These are phyloP conservation scores for Sylvicola cinctus DNA, from an alignment of 2,888 invertebrate species.

Conservation along the genomic window DNA sequence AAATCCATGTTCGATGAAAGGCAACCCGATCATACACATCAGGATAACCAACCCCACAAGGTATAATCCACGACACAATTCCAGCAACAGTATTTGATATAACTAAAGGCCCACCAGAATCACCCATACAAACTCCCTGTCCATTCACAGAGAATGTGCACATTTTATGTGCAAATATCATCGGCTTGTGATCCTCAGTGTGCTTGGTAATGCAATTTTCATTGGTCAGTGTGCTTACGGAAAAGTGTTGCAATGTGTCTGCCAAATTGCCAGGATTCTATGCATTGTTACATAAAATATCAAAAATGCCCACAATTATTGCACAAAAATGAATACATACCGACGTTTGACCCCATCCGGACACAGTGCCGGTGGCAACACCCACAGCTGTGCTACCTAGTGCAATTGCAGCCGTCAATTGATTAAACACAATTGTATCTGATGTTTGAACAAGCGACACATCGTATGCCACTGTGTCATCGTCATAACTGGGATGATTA, in stretches of 20 bases:
- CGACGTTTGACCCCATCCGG: conserved; percentile 7
- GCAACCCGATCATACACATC: conserved; percentile 14
- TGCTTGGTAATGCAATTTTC: not conserved
- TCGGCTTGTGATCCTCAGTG: not conserved
- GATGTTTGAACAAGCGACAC: conserved; percentile 4
- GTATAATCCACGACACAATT: conserved; percentile 13
- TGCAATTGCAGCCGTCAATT: conserved; percentile 2
- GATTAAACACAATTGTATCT: conserved; percentile 2
- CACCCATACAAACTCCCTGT: not conserved
- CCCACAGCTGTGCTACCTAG: conserved; percentile 3
- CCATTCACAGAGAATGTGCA: not conserved
- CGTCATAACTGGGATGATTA: conserved; percentile 5
- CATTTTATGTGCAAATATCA: conserved; percentile 1
- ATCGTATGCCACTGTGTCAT: conserved; percentile 5
- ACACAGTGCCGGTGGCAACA: not conserved
- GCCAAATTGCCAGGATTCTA: not conserved
- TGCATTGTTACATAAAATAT: too few relatives aligned
- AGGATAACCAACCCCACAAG: conserved; percentile 12
- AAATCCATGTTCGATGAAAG: conserved; percentile 11
- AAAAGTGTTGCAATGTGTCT: not conserved
- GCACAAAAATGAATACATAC: not conserved
- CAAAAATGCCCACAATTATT: not conserved
- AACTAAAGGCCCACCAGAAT: conserved; percentile 1
- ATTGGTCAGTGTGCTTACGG: not conserved
- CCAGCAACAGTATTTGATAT: conserved; percentile 6